A percentile compares a stretch with the other conserved stretches of the same genome.
These are phyloP conservation scores for Tetropium fuscum DNA, from an alignment of 2,888 invertebrate species.

Conservation along the genomic window DNA sequence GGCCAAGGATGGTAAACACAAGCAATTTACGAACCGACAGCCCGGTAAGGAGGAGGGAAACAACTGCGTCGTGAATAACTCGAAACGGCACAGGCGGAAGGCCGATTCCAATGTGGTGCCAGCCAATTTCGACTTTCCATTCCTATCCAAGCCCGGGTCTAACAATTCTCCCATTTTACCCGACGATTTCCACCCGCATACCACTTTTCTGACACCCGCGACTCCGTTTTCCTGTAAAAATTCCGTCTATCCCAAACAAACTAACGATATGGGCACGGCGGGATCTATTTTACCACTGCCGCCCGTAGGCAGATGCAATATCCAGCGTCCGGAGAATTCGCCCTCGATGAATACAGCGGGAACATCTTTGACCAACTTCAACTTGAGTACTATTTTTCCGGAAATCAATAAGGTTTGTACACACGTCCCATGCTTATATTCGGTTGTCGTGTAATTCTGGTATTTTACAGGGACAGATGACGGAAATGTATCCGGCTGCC, in stretches of 20 bases:
- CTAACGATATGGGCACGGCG: conserved; percentile 50
- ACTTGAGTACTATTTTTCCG: conserved; percentile 85
- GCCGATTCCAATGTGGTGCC: conserved; percentile 49
- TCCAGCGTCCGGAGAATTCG: conserved; percentile 60
- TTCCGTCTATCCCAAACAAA: conserved; percentile 59
- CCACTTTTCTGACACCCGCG: conserved; percentile 60
- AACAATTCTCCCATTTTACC: conserved; percentile 64
- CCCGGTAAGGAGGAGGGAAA: conserved; percentile 41
- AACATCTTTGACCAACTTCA: conserved; percentile 79
- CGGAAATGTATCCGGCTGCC: conserved; percentile 27
- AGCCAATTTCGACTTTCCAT: conserved; percentile 61
- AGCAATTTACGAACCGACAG: conserved; percentile 30
- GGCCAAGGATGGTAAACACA: conserved; percentile 38
- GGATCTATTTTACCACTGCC: conserved; percentile 54
- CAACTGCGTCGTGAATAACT: conserved; percentile 27
- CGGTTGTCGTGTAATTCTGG: background rate
- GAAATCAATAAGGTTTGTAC: conserved; percentile 75
- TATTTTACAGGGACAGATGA: conserved; percentile 29
- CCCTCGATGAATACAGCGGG: conserved; percentile 61
- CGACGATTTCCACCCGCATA: conserved; percentile 63
- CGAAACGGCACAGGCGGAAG: conserved; percentile 57
- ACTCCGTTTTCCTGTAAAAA: conserved; percentile 63
- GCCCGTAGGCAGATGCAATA: conserved; percentile 47
- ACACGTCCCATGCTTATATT: no score
- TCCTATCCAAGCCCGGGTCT: conserved; percentile 61